phyloP scores from a whole-genome alignment of 2,888 invertebrate species.

The Priocnemis perturbator region DNA sequence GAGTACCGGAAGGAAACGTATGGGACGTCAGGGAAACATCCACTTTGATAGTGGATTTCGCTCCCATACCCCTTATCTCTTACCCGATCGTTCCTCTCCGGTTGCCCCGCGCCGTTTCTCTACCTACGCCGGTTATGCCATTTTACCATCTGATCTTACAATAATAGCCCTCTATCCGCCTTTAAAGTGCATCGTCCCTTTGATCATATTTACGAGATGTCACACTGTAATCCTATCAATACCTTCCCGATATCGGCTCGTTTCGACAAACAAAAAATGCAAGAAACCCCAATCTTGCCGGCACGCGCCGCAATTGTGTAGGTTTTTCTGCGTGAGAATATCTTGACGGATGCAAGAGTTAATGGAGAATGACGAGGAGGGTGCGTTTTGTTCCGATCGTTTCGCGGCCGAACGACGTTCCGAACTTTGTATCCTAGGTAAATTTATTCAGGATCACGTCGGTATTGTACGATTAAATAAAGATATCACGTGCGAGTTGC shows the following conservation, averaged over 20 bases:
- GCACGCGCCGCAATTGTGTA: no score
- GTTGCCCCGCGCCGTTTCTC: neutral
- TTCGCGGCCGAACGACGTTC: neutral
- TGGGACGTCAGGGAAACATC: slow-evolving; percentile 63
- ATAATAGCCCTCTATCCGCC: slow-evolving; percentile 41
- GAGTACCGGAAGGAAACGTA: slow-evolving; percentile 61
- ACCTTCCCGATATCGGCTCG: neutral
- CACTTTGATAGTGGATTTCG: slow-evolving; percentile 64
- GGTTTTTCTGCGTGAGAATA: no score
- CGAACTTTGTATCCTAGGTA: slow-evolving; percentile 21
- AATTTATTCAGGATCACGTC: slow-evolving; percentile 50
- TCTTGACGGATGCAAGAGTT: neutral
- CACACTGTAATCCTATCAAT: slow-evolving; percentile 19
- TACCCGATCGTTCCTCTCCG: slow-evolving; percentile 16
- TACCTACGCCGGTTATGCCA: neutral
- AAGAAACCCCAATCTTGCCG: no score
- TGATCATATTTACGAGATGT: slow-evolving; percentile 30
- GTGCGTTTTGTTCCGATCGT: neutral
- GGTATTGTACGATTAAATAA: slow-evolving; percentile 47
- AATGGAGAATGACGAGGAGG: no score
- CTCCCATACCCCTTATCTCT: slow-evolving; percentile 40
- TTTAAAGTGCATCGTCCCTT: slow-evolving; percentile 34
- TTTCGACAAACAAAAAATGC: no score
- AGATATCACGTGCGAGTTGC: slow-evolving; percentile 50
- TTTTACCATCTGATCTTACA: slow-evolving; percentile 26